phyloP scores from a whole-genome alignment of 2,888 invertebrate species.

The Temnothorax rugatulus region DNA sequence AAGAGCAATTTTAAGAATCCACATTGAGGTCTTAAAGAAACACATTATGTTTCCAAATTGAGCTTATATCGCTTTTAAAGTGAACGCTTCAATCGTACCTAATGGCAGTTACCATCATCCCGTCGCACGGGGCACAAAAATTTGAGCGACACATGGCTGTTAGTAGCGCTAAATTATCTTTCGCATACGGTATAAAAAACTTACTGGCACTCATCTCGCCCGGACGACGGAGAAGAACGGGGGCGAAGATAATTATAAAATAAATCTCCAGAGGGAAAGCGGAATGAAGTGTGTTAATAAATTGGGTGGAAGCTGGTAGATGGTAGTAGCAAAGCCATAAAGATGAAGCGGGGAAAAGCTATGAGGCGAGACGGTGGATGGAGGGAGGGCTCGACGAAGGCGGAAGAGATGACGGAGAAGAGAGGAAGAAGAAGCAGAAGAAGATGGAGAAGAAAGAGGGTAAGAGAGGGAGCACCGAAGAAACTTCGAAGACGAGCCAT shows the following conservation, averaged over 20 bases:
- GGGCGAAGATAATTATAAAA: constrained; percentile 53
- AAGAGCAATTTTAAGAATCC: background rate
- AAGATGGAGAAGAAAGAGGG: background rate
- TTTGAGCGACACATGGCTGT: constrained; percentile 21
- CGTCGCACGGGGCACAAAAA: constrained; percentile 10
- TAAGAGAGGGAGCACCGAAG: constrained; percentile 28
- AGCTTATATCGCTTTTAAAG: constrained; percentile 1
- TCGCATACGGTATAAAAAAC: constrained; percentile 35
- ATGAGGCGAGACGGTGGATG: constrained; percentile 50
- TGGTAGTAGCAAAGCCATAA: constrained; percentile 53
- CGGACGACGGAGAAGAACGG: background rate
- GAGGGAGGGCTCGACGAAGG: constrained; percentile 50
- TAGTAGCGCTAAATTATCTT: constrained; percentile 33
- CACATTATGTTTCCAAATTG: background rate
- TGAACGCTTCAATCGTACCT: background rate
- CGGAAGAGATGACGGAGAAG: constrained; percentile 34
- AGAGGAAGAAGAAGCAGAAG: constrained; percentile 28
- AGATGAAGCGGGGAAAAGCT: constrained; percentile 53
- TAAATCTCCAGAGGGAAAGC: constrained; percentile 52
- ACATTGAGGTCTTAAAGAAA: background rate
- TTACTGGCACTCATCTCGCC: constrained; percentile 38
- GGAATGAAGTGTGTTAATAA: constrained; percentile 56
- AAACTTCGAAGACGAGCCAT: constrained; percentile 66
- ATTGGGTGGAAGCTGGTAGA: constrained; percentile 51
- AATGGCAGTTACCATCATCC: background rate